A percentile compares a stretch with the other conserved stretches of the same genome.
These are phyloP conservation scores for Saguinus oedipus DNA, from an alignment of 2,797 vertebrate genomes.

Conservation along the genomic window DNA sequence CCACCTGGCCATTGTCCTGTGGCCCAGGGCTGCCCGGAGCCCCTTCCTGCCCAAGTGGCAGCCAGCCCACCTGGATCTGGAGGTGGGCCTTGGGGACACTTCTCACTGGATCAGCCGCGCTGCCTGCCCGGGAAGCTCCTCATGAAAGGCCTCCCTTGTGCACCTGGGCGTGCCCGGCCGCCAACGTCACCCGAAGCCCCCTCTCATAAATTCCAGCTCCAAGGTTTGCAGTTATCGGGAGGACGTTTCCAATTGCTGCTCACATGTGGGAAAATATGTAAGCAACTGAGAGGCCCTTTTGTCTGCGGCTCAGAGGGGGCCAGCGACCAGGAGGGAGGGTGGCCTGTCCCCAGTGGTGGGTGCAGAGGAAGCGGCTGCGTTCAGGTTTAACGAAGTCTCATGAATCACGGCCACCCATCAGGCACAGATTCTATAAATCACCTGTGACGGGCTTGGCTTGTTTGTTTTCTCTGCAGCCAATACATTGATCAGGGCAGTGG, in stretches of 20 bases:
- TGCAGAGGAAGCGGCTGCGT: slow-evolving; percentile 84
- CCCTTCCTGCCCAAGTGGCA: accelerated
- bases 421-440: slow-evolving; percentile 78
- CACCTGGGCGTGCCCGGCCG: slow-evolving; percentile 83
- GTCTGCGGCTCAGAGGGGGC: slow-evolving; percentile 83
- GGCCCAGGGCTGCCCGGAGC: slow-evolving; percentile 40
- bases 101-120: slow-evolving; percentile 77
- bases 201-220: slow-evolving; percentile 87
- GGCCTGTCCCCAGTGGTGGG: slow-evolving; percentile 81
- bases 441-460: slow-evolving; percentile 31
- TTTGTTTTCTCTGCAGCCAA: neutral
- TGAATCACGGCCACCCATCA: slow-evolving; percentile 79
- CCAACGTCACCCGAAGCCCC: slow-evolving; percentile 81
- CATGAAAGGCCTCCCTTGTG: slow-evolving; percentile 82
- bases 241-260: slow-evolving; percentile 87
- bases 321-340: slow-evolving; percentile 81
- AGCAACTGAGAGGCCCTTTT: slow-evolving; percentile 86
- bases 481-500: slow-evolving; percentile 33
- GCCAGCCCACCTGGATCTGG: neutral
- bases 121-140: slow-evolving; percentile 57
- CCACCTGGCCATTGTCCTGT: accelerated
- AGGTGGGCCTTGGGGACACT: slow-evolving; percentile 3
- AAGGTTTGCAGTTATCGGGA: slow-evolving; percentile 85
- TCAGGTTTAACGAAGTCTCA: slow-evolving; percentile 82
- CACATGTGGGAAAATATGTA: slow-evolving; percentile 86